Conservation (phyloP, 1,140 invertebrate species). For the Saccostrea glomerata region DNA sequence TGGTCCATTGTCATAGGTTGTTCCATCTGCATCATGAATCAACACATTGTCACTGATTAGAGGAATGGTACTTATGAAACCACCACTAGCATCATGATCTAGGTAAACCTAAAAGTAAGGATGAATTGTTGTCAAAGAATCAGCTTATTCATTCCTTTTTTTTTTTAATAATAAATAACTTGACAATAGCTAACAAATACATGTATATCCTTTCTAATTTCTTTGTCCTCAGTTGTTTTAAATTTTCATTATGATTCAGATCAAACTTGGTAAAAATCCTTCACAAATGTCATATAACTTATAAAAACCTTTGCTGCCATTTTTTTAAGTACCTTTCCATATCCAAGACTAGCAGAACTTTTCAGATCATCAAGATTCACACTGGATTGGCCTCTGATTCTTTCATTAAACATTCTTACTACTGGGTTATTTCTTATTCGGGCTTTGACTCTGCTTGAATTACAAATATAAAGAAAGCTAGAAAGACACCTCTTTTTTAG, state of each 20-base stretch:
- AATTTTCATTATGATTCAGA: too few relatives aligned
- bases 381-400: conserved; percentile 48
- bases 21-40: conserved; percentile 58
- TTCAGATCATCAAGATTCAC: conserved; percentile 51
- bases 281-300: too few relatives aligned
- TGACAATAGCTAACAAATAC: too few relatives aligned
- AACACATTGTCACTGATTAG: conserved; percentile 64
- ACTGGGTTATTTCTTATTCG: conserved; percentile 57
- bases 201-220: too few relatives aligned
- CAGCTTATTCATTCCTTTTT: too few relatives aligned
- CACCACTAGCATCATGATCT: conserved; percentile 58
- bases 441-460: too few relatives aligned
- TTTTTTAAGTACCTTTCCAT: conserved; percentile 61
- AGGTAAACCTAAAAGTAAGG: conserved; percentile 61
- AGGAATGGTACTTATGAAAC: conserved; percentile 68
- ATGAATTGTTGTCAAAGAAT: not conserved
- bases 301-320: too few relatives aligned
- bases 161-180: too few relatives aligned
- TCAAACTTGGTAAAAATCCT: too few relatives aligned
- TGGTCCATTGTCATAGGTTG: conserved; percentile 63
- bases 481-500: too few relatives aligned
- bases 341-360: conserved; percentile 65
- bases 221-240: too few relatives aligned
- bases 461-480: too few relatives aligned
- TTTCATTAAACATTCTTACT: conserved; percentile 60